A percentile compares a stretch with the other conserved stretches of the same genome.
Conservation (phyloP, 2,113 vertebrate genomes). For the Pandion haliaetus region DNA sequence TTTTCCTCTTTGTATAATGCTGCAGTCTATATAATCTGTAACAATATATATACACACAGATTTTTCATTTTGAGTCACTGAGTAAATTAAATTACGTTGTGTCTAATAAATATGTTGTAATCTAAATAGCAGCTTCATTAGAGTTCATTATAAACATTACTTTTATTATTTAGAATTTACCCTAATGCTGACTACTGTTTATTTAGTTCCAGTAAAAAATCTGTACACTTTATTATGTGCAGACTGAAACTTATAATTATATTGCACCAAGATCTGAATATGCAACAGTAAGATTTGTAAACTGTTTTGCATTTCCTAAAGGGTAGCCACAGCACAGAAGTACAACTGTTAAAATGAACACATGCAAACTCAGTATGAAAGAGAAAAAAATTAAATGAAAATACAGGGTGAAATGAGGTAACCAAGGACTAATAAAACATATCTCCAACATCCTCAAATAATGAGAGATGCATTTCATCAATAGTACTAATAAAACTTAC, state of each 20-base stretch:
- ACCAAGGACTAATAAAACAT: neutral
- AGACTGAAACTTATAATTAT: neutral
- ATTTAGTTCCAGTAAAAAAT: neutral
- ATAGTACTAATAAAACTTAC: neutral
- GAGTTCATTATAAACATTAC: neutral
- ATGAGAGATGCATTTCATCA: neutral
- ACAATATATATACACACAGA: neutral
- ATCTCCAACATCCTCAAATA: neutral
- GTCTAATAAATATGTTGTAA: neutral
- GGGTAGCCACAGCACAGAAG: neutral
- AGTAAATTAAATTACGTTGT: neutral
- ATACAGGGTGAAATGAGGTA: neutral
- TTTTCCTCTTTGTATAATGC: neutral
- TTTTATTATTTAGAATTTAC: conserved; percentile 13
- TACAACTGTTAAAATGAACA: neutral
- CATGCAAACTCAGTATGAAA: neutral
- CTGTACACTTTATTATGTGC: neutral
- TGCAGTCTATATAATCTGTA: neutral
- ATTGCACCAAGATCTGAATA: neutral
- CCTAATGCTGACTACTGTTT: neutral
- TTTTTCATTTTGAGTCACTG: neutral
- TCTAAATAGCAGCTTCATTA: neutral
- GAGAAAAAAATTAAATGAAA: neutral
- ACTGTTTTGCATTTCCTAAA: neutral
- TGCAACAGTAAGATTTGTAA: neutral